phyloP scores from a whole-genome alignment of 2,113 vertebrate genomes.

The Sturnira hondurensis region DNA sequence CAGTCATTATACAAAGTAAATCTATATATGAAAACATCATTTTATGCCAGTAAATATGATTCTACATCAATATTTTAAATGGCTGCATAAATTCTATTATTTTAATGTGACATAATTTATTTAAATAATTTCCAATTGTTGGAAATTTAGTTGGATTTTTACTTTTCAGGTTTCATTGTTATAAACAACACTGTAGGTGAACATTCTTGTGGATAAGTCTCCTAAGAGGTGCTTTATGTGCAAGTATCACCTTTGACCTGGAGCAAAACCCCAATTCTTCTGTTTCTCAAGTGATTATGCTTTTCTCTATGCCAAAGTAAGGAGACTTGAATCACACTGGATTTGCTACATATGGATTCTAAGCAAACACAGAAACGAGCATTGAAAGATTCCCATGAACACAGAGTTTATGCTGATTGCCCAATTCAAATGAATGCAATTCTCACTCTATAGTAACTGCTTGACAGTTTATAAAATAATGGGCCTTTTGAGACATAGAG shows the following conservation, averaged over 20 bases:
- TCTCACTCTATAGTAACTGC: neutral
- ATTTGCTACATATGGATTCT: neutral
- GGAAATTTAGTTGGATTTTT: neutral
- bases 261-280: neutral
- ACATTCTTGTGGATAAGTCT: neutral
- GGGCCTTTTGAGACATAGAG: neutral
- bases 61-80: slow-evolving; percentile 22
- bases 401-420: neutral
- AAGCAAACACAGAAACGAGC: neutral
- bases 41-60: neutral
- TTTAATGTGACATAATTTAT: neutral
- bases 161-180: neutral
- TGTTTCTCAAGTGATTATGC: neutral
- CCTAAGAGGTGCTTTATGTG: neutral
- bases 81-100: neutral
- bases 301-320: neutral
- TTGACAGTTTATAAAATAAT: neutral
- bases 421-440: neutral
- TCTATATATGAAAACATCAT: neutral
- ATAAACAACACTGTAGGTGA: neutral
- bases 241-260: neutral
- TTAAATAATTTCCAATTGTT: neutral
- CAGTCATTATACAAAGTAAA: neutral
- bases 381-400: neutral
- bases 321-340: neutral